Base-by-base conservation (phyloP, 2,113 vertebrate genomes). In the Vulpes lagopus region DNA sequence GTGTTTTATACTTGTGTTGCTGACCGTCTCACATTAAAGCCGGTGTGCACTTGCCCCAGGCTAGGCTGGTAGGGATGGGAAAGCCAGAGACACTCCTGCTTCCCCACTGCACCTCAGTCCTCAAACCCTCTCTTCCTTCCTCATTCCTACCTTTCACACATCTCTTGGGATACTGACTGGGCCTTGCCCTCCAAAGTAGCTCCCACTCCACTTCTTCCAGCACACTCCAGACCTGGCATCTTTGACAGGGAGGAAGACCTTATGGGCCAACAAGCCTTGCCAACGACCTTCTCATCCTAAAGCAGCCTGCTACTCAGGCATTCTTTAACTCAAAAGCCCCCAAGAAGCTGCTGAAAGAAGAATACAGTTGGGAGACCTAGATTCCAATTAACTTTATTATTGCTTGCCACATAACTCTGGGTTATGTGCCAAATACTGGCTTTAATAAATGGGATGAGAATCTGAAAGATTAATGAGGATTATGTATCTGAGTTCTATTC, bases 401-500 rank as follows among this genome's bases (percentile, higher is more conserved):
- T 81, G 79, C 87, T 86, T 73, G 64, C 92, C 71, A 57, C 19
- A 17, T 8, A 95, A 92, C 64, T 92, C 89, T 71, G 90, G 83
- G 92, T 94, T 76, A 65, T 51, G 55, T 10, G 55, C 91, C 97
- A 96, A 94, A 84, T 59, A 49, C 51, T 67, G 95, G 94, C 94
- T 97, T 95, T 84, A 86, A 35, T 80, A 98, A 97, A 87, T 96
- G 80, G 96, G 96, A 64, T 88, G 62, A 96, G 89, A 95, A 74
- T 92, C 74, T 96, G n/a, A 62, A 97, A 96, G 97, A 97, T 96
- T 95, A 97, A 97, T 95, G 96, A 97, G 81, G 81, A 57, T 92
- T 81, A 91, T 30, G 59, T 59, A 88, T 85, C 80, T 93, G 94
- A 81, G 79, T 93, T 95, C 86, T 65, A 79, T 80, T 79, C 83